Percentiles rank a stretch among this genome's conserved stretches.
Evolutionary conservation across 2,797 vertebrate genomes (phyloP).

Genomic region (Acrossocheilus wenchowensis): DNA sequence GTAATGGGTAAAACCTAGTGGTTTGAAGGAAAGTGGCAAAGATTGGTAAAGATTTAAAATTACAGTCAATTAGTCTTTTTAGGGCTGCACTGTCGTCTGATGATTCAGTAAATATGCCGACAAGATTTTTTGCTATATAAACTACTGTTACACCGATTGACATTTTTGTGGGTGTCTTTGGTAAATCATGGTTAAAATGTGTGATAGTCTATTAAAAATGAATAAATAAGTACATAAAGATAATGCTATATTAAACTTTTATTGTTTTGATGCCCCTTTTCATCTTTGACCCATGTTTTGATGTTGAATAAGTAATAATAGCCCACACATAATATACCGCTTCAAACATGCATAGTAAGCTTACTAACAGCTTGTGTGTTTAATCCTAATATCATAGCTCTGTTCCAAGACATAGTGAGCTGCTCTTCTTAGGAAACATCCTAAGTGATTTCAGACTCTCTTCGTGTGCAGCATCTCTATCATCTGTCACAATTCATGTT

Average conservation of each 20-base stretch:
- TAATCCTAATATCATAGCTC: background rate
- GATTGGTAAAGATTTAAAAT: background rate
- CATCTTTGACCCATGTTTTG: background rate
- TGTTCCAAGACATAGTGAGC: slow-evolving; percentile 6
- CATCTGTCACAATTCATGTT: background rate
- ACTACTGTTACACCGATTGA: background rate
- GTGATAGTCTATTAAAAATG: background rate
- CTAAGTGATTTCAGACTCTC: background rate
- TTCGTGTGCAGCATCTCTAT: background rate
- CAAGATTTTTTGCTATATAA: background rate
- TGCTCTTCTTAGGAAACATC: background rate
- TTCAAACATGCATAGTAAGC: background rate
- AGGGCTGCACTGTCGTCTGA: background rate
- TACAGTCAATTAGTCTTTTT: background rate
- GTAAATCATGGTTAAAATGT: background rate
- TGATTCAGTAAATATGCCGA: background rate
- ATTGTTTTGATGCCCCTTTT: background rate
- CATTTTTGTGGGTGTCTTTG: background rate
- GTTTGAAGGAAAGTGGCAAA: background rate
- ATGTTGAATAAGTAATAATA: background rate
- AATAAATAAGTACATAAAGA: background rate
- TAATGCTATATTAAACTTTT: background rate
- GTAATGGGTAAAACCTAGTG: background rate
- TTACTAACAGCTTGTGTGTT: background rate
- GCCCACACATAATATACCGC: background rate